Evolutionary conservation across 2,113 vertebrate genomes (phyloP), one percentile per base, ranked within the genome.

Genomic region (Passer domesticus): DNA sequence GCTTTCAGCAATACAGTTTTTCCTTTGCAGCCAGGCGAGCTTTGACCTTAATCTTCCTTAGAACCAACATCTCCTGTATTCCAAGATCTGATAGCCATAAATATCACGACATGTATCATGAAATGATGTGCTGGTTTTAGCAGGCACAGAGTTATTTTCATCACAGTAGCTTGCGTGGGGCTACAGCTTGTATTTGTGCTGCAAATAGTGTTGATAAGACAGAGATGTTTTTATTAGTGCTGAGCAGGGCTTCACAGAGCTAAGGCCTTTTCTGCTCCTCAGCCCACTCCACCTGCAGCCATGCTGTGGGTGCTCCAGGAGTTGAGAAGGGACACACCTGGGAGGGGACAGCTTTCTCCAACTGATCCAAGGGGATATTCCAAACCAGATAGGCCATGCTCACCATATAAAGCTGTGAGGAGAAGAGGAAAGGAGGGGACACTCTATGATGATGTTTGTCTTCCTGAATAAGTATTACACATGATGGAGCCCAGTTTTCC

Each of bases 381-480:
- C 35, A 15, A 37, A 37, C 12, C 63, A 56, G 33, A 35, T 0
- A 31, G 47, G 12, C 24, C 31, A 16, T 9, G 24, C 3, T 41
- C n/a, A 41, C 41, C 10, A 10, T 8, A 11, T 24, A 56, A 56
- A 64, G 2, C 27, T 64, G 15, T 15, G 13, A 19, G 15, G 37
- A 76, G 17, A 76, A 28, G 47, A 47, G 18, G 27, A 63, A 77
- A 37, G 13, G 27, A 27, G 2, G 6, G 15, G 19, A 39, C 0
- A 0, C 9, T 43, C 18, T 49, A 13, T 37, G 23, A 44, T 33
- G 5, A 5, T 11, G 13, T 24, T 63, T 77, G 33, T 25, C 13
- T 30, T 64, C 23, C 15, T 1, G 0, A n/a, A 23, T 15, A 22
- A 11, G 5, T 4, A 13, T 13, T 30, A 70, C 0, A 3, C 3